phyloP scores from a whole-genome alignment of 2,113 vertebrate species.

The Mohoua ochrocephala region DNA sequence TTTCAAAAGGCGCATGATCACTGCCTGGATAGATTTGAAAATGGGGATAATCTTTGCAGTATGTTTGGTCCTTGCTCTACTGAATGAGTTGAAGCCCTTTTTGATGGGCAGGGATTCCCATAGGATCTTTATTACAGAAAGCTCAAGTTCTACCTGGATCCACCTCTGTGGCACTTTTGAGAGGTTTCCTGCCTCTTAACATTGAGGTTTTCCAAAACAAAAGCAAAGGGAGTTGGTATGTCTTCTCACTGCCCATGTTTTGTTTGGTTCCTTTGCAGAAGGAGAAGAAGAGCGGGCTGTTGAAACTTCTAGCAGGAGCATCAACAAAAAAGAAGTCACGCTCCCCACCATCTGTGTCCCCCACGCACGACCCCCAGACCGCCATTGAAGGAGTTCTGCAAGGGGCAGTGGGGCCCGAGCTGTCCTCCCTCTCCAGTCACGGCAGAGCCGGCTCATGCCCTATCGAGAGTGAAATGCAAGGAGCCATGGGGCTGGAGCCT shows the following conservation, averaged over 20 bases:
- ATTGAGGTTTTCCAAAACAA: not conserved
- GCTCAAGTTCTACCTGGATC: not conserved
- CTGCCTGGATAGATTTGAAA: not conserved
- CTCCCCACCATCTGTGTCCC: slow-evolving; percentile 89
- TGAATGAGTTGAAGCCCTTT: not conserved
- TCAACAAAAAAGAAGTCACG: slow-evolving; percentile 94
- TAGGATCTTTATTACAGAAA: not conserved
- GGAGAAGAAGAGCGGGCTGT: slow-evolving; percentile 90
- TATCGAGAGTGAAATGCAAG: slow-evolving; percentile 93
- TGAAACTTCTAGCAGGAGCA: slow-evolving; percentile 92
- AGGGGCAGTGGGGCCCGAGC: slow-evolving; percentile 79
- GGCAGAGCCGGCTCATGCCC: slow-evolving; percentile 93
- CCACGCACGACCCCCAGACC: slow-evolving; percentile 80
- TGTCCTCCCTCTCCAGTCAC: slow-evolving; percentile 72
- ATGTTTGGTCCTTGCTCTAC: not conserved
- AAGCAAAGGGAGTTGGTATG: not conserved
- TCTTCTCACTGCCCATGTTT: not conserved
- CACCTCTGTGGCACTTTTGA: not conserved
- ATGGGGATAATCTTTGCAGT: not conserved
- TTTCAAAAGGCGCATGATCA: not conserved
- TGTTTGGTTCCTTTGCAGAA: slow-evolving; percentile 77
- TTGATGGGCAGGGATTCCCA: not conserved
- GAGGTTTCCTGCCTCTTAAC: not conserved
- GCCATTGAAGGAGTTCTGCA: slow-evolving; percentile 70
- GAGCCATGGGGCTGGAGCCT: slow-evolving; percentile 90